These are phyloP conservation scores for Grammomys surdaster DNA, from an alignment of 2,113 vertebrate genomes.

Conservation along the genomic window DNA sequence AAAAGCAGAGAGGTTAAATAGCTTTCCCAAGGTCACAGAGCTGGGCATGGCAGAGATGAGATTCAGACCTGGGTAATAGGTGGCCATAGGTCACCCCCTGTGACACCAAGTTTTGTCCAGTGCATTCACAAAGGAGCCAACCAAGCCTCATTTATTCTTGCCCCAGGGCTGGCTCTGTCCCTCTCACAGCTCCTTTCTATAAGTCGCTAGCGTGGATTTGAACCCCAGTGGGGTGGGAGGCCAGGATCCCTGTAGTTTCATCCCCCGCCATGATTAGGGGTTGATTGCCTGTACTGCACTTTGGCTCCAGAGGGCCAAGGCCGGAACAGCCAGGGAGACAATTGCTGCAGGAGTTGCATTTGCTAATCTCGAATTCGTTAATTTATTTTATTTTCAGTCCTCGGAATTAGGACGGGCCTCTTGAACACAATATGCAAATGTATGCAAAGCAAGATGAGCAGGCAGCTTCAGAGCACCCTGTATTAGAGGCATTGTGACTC, in stretches of 20 bases:
- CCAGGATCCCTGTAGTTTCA: background rate
- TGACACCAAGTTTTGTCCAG: background rate
- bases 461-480: conserved; percentile 66
- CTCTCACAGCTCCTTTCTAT: background rate
- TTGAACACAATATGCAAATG: conserved; percentile 83
- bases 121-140: background rate
- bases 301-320: conserved; percentile 66
- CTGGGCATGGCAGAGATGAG: background rate
- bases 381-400: conserved; percentile 83
- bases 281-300: conserved; percentile 57
- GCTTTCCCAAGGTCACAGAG: background rate
- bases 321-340: conserved; percentile 70
- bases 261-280: conserved; percentile 42
- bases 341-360: conserved; percentile 68
- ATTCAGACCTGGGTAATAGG: background rate
- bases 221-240: background rate
- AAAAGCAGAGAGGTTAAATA: background rate
- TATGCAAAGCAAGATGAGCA: conserved; percentile 82
- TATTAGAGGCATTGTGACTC: conserved; percentile 58
- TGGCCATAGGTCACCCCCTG: background rate
- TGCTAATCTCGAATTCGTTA: conserved; percentile 72
- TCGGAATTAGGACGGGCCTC: conserved; percentile 79
- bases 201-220: background rate
- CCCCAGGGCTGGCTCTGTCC: background rate
- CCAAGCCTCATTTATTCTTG: background rate